Percentiles rank a stretch among this genome's conserved stretches.
Evolutionary conservation across 2,888 invertebrate genomes (phyloP).

Genomic region (Dyspetes luteomarginatus): DNA sequence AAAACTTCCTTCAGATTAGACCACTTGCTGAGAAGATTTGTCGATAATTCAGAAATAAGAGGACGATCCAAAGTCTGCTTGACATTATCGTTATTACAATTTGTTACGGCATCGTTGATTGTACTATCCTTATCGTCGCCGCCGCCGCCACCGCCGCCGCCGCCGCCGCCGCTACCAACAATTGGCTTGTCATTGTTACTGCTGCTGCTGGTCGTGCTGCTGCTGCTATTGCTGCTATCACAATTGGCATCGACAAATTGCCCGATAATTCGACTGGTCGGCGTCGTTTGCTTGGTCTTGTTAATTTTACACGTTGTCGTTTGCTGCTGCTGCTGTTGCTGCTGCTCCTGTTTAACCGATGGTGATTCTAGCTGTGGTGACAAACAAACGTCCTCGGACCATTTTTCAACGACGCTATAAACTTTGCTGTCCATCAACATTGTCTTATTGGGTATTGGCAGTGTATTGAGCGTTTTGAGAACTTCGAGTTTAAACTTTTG

Average conservation of each 20-base stretch:
- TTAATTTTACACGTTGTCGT: constrained; percentile 3
- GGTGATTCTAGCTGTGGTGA: constrained; percentile 77
- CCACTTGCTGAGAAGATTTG: constrained; percentile 90
- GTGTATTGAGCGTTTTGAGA: constrained; percentile 91
- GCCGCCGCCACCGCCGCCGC: constrained; percentile 62
- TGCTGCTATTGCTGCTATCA: no score
- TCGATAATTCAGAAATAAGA: constrained; percentile 84
- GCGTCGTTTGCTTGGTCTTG: constrained; percentile 65
- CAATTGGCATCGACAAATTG: constrained; percentile 70
- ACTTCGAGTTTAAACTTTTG: constrained; percentile 85
- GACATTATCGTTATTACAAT: constrained; percentile 62
- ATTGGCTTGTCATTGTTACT: constrained; percentile 73
- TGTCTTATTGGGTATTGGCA: constrained; percentile 97
- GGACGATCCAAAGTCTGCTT: constrained; percentile 72
- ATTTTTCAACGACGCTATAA: constrained; percentile 92
- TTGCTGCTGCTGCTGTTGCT: constrained; percentile 35
- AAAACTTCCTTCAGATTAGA: constrained; percentile 90
- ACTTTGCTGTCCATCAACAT: constrained; percentile 97
- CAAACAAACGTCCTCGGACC: constrained; percentile 86
- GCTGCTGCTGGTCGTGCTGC: no score
- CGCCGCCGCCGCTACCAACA: constrained; percentile 50
- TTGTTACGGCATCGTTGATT: constrained; percentile 52
- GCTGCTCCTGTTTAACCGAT: constrained; percentile 80
- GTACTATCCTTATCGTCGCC: constrained; percentile 73
- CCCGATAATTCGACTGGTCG: constrained; percentile 70